phyloP scores from a whole-genome alignment of 2,113 vertebrate species.

The Oryzias celebensis region DNA sequence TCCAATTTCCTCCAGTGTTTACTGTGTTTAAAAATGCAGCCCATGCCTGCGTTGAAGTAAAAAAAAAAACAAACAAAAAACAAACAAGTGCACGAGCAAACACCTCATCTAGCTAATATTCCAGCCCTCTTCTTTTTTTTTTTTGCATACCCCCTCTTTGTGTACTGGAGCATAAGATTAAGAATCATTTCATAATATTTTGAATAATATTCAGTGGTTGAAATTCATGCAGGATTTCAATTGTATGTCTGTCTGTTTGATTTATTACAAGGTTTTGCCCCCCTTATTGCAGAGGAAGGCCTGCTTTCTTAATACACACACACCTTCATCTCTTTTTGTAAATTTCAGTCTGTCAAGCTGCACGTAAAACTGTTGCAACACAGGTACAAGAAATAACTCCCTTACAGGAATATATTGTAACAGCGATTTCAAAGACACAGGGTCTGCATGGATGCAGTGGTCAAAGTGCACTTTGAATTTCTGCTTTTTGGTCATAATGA shows the following conservation, averaged over 20 bases:
- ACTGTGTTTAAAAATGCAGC: constrained; percentile 26
- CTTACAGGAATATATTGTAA: constrained; percentile 1
- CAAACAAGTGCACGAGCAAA: constrained; percentile 43
- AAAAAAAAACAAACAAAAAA: constrained; percentile 56
- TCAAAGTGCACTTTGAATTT: neutral
- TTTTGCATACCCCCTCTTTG: constrained; percentile 19
- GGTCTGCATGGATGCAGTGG: neutral
- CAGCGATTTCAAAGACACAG: constrained; percentile 10
- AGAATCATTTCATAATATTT: constrained; percentile 68
- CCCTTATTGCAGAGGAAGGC: constrained; percentile 64
- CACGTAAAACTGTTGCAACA: constrained; percentile 36
- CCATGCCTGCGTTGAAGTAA: constrained; percentile 23
- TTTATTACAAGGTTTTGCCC: constrained; percentile 68
- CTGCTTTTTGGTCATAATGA: too few species aligned
- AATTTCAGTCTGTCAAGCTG: constrained; percentile 29
- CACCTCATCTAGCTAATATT: constrained; percentile 38
- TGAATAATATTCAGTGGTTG: constrained; percentile 62
- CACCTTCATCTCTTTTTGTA: neutral
- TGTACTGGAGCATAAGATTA: constrained; percentile 60
- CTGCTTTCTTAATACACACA: constrained; percentile 11
- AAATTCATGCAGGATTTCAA: constrained; percentile 67
- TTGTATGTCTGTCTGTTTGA: constrained; percentile 74
- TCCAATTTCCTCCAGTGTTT: constrained; percentile 38
- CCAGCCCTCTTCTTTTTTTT: constrained; percentile 3
- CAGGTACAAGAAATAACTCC: constrained; percentile 36